These are phyloP conservation scores for Callitettix versicolor DNA, from an alignment of 1,140 invertebrate species.

Conservation along the genomic window DNA sequence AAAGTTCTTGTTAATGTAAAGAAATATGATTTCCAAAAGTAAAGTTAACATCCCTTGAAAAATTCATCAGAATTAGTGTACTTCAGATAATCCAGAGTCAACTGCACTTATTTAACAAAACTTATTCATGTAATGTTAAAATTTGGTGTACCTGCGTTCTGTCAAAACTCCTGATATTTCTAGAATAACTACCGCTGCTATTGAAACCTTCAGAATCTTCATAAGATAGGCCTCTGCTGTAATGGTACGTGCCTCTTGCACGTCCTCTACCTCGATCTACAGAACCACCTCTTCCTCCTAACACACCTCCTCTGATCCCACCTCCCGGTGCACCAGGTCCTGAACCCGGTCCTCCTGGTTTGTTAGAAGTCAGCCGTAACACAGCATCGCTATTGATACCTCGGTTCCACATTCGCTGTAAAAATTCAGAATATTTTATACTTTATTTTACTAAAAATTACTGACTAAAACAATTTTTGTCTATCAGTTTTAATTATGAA, in stretches of 20 bases:
- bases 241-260: conserved; percentile 42
- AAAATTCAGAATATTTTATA: conserved; percentile 15
- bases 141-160: conserved; percentile 33
- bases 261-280: conserved; percentile 44
- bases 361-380: conserved; percentile 31
- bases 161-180: conserved; percentile 28
- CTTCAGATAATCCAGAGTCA: no score
- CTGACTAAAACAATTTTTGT: not conserved
- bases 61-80: no score
- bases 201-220: conserved; percentile 31
- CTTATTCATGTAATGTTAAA: no score
- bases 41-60: no score
- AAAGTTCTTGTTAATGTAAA: no score
- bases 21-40: no score
- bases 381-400: conserved; percentile 45
- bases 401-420: conserved; percentile 45
- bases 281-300: conserved; percentile 44
- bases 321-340: conserved; percentile 29
- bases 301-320: conserved; percentile 1
- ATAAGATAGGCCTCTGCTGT: conserved; percentile 42
- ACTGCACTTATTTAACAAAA: no score
- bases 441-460: not conserved
- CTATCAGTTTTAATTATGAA: not conserved
- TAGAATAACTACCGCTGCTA: conserved; percentile 12
- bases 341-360: conserved; percentile 27